Evolutionary conservation across 2,888 invertebrate species (phyloP), one percentile per base, ranked within the genome.

Genomic region (Drosophila mimetica): DNA sequence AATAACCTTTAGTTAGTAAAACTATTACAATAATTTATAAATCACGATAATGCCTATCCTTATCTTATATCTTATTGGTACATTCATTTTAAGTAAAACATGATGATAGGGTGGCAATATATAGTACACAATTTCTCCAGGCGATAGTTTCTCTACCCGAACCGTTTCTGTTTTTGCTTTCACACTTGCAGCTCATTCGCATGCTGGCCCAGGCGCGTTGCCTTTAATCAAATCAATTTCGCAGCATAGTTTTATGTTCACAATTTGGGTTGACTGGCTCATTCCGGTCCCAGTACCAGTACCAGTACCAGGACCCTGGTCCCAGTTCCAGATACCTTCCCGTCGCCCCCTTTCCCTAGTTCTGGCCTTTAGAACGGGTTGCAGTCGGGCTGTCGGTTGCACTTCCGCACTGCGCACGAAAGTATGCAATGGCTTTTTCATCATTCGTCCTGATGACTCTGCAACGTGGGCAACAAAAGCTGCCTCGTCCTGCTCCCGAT

Each of bases 141-240:
- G 28, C 44, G 4, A 5, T 18, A 18, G 16, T 28, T 4, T 9
- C 5, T 6, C 1, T 16, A 7, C 30, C 1, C 28, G 7, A 18
- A 16, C 6, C 7, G 11, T 30, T 46, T 16, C 50, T 16, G 37
- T 18, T 60, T 39, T 39, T 22, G 14, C 36, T 60, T 41, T 14
- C 20, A 53, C 42, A 20, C 30, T 57, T 39, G 32, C 32, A 64
- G 48, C 81, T 82, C 76, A 86, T 86, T 86, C 72, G 76, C 63
- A 86, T 86, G 80, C 85, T 76, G 74, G 73, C 60, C 84, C 74
- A 82, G 71, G 71, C 74, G 67, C 52, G 54, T 72, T 73, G 75
- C 80, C 76, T 86, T 86, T 86, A 86, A 86, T 86, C 85, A 86
- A 86, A 86, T 86, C 85, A 85, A 86, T 86, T 86, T 86, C 77